These are phyloP conservation scores for Mythimna lalbum DNA, from an alignment of 2,888 invertebrate genomes.

Conservation along the genomic window DNA sequence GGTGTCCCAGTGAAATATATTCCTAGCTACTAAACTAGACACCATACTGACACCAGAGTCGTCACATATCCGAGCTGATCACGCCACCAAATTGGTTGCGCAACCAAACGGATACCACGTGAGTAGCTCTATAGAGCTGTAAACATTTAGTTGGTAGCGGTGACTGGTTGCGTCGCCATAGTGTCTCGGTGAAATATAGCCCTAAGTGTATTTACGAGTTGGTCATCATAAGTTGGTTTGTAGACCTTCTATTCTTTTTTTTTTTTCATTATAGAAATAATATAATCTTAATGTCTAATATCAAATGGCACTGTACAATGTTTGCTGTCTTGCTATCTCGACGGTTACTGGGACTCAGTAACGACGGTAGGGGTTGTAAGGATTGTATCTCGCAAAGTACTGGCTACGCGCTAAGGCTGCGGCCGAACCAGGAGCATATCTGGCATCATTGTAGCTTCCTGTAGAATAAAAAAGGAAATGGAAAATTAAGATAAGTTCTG, in stretches of 20 bases:
- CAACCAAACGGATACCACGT: no score
- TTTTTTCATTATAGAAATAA: slow-evolving; percentile 37
- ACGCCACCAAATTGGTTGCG: no score
- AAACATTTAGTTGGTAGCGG: no score
- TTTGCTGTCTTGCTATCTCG: slow-evolving; percentile 42
- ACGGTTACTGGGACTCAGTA: slow-evolving; percentile 59
- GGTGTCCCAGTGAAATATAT: no score
- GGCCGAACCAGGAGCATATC: slow-evolving; percentile 77
- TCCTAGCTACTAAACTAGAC: no score
- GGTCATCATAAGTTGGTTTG: slow-evolving; percentile 6
- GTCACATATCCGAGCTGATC: no score
- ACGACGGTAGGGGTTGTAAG: slow-evolving; percentile 73
- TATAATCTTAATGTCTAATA: slow-evolving; percentile 54
- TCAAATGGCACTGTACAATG: slow-evolving; percentile 69
- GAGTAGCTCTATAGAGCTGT: no score
- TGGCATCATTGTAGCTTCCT: slow-evolving; percentile 85
- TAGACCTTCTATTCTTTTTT: slow-evolving; percentile 19
- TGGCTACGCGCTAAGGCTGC: slow-evolving; percentile 75
- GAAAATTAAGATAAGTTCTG: neutral
- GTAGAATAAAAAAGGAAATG: slow-evolving; percentile 52
- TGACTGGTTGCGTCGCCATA: no score
- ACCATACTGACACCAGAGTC: no score
- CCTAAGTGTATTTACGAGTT: slow-evolving; percentile 1
- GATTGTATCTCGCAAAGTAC: slow-evolving; percentile 70
- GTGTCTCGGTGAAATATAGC: no score